Percentiles rank a stretch among this genome's conserved stretches.
Conservation (phyloP, 2,113 vertebrate genomes). For the Sitta europaea region DNA sequence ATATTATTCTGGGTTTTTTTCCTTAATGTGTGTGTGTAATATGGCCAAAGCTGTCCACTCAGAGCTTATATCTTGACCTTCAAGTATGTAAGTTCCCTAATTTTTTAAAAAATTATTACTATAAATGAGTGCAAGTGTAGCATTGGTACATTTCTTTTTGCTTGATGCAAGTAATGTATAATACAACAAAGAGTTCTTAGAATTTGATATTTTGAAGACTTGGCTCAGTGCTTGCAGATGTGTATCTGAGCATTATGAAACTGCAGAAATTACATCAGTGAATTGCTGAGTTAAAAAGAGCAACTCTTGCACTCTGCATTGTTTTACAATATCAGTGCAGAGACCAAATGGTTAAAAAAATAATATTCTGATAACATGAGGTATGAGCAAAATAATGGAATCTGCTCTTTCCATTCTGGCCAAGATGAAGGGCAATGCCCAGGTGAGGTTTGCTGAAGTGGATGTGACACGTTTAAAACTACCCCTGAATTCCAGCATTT, state of each 20-base stretch:
- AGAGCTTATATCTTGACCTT: not conserved
- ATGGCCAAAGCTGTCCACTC: not conserved
- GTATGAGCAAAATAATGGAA: not conserved
- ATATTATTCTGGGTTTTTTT: not conserved
- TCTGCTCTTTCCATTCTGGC: not conserved
- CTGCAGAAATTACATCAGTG: not conserved
- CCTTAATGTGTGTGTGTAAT: not conserved
- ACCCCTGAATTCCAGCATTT: not conserved
- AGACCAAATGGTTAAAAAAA: not conserved
- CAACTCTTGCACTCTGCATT: not conserved
- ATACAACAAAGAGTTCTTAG: not conserved
- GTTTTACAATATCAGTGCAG: not conserved
- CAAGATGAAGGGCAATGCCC: not conserved
- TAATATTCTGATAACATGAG: not conserved
- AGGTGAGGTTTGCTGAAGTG: not conserved
- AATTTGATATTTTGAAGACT: not conserved
- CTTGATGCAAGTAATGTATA: not conserved
- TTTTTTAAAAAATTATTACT: not conserved
- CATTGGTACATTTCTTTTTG: not conserved
- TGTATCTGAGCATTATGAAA: not conserved
- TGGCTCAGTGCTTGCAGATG: not conserved
- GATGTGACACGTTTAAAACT: not conserved
- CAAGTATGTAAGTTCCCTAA: not conserved
- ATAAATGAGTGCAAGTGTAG: not conserved
- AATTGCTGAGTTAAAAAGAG: not conserved